Percentiles rank a stretch among this genome's conserved stretches.
These are phyloP conservation scores for Drosophila oshimai DNA, from an alignment of 1,140 invertebrate species.

Conservation along the genomic window DNA sequence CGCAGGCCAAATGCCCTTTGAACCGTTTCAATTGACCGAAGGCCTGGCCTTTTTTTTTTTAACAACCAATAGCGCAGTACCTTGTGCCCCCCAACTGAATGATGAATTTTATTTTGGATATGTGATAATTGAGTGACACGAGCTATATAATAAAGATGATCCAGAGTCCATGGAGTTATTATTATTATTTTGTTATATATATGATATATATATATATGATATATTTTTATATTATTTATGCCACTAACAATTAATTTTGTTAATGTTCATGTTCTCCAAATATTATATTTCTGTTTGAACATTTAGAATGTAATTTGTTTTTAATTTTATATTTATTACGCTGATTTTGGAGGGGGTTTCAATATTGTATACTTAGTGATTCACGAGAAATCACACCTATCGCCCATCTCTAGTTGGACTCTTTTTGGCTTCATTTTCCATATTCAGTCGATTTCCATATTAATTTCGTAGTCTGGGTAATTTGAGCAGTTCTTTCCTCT, in stretches of 20 bases:
- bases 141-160: no score
- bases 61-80: not conserved
- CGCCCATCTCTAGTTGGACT: not conserved
- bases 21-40: slow-evolving; percentile 73
- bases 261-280: no score
- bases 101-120: not conserved
- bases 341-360: no score
- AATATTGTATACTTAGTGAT: no score
- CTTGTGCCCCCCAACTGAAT: not conserved
- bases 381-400: not conserved
- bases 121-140: no score
- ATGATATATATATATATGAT: no score
- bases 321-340: not conserved
- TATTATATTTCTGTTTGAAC: no score
- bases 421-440: not conserved
- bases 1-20: slow-evolving; percentile 57
- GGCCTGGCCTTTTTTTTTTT: not conserved
- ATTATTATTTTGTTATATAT: no score
- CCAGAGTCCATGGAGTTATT: no score
- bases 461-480: slow-evolving; percentile 53
- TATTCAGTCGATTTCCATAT: slow-evolving; percentile 37
- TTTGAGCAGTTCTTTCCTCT: slow-evolving; percentile 28
- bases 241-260: no score
- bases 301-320: no score
- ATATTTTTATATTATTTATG: no score